phyloP scores from a whole-genome alignment of 2,888 invertebrate genomes.

The Patella pellucida region DNA sequence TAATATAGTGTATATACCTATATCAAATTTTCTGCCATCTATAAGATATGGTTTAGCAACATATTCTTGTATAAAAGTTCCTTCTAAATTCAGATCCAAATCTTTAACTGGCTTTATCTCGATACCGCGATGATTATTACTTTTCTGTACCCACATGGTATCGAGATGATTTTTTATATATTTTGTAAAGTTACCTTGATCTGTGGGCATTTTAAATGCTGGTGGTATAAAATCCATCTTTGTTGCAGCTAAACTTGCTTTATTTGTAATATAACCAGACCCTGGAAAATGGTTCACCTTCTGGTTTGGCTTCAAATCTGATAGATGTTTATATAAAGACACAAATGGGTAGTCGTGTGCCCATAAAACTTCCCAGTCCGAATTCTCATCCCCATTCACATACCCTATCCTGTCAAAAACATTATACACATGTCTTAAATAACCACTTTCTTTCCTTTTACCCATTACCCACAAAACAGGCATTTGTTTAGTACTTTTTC shows the following conservation, averaged over 20 bases:
- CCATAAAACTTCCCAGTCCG: conserved; percentile 90
- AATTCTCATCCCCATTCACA: conserved; percentile 67
- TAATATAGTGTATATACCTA: conserved; percentile 92
- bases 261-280: conserved; percentile 91
- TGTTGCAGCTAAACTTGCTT: conserved; percentile 88
- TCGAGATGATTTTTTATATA: conserved; percentile 78
- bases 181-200: conserved; percentile 79
- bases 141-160: conserved; percentile 89
- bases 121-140: conserved; percentile 91
- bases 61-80: conserved; percentile 92
- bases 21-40: conserved; percentile 93
- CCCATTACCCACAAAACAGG: conserved; percentile 56
- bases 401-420: conserved; percentile 85
- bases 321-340: conserved; percentile 74
- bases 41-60: conserved; percentile 89
- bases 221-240: conserved; percentile 83
- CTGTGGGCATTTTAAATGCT: conserved; percentile 88
- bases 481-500: conserved; percentile 31
- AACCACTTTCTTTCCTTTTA: conserved; percentile 73
- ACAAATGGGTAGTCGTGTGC: conserved; percentile 92
- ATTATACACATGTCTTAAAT: conserved; percentile 85
- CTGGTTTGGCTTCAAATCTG: conserved; percentile 80
- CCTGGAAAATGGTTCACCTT: conserved; percentile 93
- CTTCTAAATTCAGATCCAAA: conserved; percentile 80
- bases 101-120: conserved; percentile 76